Conservation (phyloP, 2,113 vertebrate species). For the Rhinolophus ferrumequinum region DNA sequence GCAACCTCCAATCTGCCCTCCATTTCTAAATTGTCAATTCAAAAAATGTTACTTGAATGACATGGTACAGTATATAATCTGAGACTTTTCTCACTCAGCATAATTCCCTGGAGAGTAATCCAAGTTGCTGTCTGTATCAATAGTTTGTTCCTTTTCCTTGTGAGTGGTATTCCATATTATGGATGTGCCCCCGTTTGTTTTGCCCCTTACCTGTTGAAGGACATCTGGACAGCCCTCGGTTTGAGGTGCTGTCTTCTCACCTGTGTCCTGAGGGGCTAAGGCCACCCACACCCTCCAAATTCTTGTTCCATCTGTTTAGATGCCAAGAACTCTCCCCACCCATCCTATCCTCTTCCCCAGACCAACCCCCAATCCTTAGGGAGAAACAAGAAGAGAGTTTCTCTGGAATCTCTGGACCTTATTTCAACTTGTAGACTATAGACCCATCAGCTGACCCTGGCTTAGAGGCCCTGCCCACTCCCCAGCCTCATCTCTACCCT, state of each 20-base stretch:
- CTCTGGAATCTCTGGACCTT: not conserved
- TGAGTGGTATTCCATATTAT: not conserved
- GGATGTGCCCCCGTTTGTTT: not conserved
- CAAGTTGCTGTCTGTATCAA: not conserved
- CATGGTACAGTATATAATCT: not conserved
- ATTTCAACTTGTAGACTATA: not conserved
- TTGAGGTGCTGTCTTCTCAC: not conserved
- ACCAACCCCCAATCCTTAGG: not conserved
- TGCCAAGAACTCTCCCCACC: not conserved
- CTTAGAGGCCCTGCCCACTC: not conserved
- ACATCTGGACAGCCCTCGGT: not conserved
- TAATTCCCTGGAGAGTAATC: not conserved
- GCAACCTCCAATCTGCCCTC: not conserved
- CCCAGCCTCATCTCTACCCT: not conserved
- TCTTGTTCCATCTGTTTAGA: not conserved
- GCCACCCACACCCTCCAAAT: not conserved
- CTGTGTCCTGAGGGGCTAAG: not conserved
- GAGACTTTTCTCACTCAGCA: conserved; percentile 17
- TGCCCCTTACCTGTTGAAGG: not conserved
- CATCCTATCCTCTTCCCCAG: not conserved
- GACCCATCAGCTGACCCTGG: not conserved
- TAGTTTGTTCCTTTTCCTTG: not conserved
- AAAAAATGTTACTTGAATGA: conserved; percentile 8
- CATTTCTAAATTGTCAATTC: not conserved
- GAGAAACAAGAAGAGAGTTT: not conserved